Evolutionary conservation across 2,113 vertebrate genomes (phyloP).

Genomic region (Lampris incognitus): DNA sequence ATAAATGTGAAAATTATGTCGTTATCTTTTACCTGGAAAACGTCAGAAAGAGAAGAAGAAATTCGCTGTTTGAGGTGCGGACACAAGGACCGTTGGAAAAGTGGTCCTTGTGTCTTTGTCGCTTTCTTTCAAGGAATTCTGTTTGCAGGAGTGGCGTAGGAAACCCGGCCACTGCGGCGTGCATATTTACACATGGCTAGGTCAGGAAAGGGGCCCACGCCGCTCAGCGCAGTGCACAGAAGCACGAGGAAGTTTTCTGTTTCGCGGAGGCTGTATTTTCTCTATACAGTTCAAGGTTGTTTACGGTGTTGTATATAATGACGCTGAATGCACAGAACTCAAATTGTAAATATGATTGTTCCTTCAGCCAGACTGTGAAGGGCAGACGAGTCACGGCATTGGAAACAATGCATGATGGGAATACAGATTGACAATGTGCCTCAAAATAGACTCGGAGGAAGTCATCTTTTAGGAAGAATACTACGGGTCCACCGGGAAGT

Average conservation of each 20-base stretch:
- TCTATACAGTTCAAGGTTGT: not conserved
- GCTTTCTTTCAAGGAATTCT: no score
- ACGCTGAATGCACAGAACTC: not conserved
- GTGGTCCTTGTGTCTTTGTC: no score
- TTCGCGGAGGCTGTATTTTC: not conserved
- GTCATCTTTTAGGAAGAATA: not conserved
- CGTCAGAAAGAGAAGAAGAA: no score
- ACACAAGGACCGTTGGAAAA: no score
- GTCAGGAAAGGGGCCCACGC: no score
- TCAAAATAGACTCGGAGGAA: not conserved
- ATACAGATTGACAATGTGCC: not conserved
- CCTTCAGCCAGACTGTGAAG: not conserved
- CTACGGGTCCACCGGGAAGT: not conserved
- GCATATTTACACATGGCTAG: no score
- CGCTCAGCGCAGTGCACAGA: no score
- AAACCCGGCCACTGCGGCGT: no score
- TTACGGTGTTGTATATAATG: not conserved
- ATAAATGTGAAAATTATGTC: no score
- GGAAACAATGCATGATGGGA: not conserved
- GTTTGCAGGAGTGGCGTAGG: no score
- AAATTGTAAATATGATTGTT: constrained; percentile 11
- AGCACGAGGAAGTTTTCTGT: not conserved
- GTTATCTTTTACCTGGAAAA: no score
- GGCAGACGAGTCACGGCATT: not conserved
- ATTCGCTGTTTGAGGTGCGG: no score